Conservation (phyloP, 2,797 vertebrate species). For the Eptatretus atami region DNA sequence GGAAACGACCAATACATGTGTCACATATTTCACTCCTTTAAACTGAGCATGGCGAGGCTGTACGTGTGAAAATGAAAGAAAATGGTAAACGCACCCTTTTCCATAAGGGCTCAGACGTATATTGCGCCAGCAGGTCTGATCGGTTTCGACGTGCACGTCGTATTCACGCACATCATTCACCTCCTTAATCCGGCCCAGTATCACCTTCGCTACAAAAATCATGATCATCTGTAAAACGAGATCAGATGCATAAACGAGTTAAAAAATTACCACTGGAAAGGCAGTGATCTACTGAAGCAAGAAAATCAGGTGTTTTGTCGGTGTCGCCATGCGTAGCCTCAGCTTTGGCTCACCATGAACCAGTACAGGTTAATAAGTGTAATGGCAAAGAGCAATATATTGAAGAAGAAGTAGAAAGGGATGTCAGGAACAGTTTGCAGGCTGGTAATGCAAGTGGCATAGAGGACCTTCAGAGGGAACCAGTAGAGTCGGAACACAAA, state of each 20-base stretch:
- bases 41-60: no score
- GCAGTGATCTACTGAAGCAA: no score
- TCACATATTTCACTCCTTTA: no score
- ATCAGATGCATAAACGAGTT: no score
- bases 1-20: no score
- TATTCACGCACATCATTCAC: slow-evolving; percentile 64
- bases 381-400: slow-evolving; percentile 38
- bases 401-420: slow-evolving; percentile 98
- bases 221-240: slow-evolving; percentile 35
- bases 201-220: slow-evolving; percentile 45
- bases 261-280: no score
- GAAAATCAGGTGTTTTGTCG: no score
- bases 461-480: slow-evolving; percentile 88
- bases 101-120: no score
- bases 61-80: no score
- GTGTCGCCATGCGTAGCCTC: no score
- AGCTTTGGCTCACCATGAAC: slow-evolving; percentile 47
- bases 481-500: slow-evolving; percentile 96
- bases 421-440: slow-evolving; percentile 37
- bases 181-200: slow-evolving; percentile 43
- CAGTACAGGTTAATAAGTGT: slow-evolving; percentile 89
- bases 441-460: slow-evolving; percentile 48
- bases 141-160: slow-evolving; percentile 15
- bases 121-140: no score
- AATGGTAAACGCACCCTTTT: no score